Percentiles rank a stretch among this genome's conserved stretches.
Conservation (phyloP, 53 echinoderm and acorn worm species). For the Mesocentrotus franciscanus region DNA sequence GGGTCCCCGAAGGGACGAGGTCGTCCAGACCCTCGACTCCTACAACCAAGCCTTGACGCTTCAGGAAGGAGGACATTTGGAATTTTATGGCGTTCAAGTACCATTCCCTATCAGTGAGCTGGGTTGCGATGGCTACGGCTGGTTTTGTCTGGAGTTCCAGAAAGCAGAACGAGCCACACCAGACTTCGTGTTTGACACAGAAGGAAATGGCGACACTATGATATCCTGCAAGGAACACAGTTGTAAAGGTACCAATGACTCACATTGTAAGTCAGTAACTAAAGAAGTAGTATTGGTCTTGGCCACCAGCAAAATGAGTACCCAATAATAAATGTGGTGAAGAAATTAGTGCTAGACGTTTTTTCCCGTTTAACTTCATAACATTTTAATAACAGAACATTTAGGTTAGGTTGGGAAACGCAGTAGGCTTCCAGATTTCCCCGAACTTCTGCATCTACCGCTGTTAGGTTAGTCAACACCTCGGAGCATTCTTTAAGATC, state of each 20-base stretch:
- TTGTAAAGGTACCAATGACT: slow-evolving; percentile 77
- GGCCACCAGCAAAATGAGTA: slow-evolving; percentile 23
- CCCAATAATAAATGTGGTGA: not conserved
- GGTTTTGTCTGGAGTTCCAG: slow-evolving; percentile 88
- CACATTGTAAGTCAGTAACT: not conserved
- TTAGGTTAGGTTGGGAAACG: slow-evolving; percentile 1
- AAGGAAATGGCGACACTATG: slow-evolving; percentile 75
- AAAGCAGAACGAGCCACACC: slow-evolving; percentile 80
- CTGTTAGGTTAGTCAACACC: not conserved
- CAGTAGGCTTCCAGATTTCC: not conserved
- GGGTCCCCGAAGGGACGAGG: slow-evolving; percentile 73
- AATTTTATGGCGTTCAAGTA: slow-evolving; percentile 72
- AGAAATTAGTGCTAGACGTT: not conserved
- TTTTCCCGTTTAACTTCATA: not conserved
- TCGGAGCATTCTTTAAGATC: not conserved
- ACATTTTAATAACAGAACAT: not conserved
- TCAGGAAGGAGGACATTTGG: slow-evolving; percentile 72
- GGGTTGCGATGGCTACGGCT: slow-evolving; percentile 80
- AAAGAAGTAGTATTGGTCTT: not conserved
- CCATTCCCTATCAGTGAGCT: slow-evolving; percentile 76
- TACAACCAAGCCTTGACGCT: slow-evolving; percentile 70
- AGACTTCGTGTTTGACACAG: slow-evolving; percentile 76
- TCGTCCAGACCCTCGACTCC: slow-evolving; percentile 78
- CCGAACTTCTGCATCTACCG: not conserved
- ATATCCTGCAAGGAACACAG: slow-evolving; percentile 79